Percentiles rank a stretch among this genome's conserved stretches.
phyloP scores from a whole-genome alignment of 2,888 invertebrate species.

The Acanthosoma haemorrhoidale region DNA sequence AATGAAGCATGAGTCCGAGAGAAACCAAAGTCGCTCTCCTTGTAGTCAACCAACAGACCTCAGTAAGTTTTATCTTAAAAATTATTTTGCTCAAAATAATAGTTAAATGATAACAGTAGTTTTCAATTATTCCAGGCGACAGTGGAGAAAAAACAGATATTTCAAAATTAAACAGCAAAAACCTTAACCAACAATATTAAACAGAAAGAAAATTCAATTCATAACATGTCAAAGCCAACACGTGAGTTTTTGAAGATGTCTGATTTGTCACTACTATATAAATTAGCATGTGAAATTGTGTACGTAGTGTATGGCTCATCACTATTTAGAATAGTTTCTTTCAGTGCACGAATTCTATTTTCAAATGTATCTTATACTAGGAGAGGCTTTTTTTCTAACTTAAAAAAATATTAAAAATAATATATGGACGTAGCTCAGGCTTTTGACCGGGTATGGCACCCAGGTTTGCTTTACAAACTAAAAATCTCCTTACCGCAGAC shows the following conservation, averaged over 20 bases:
- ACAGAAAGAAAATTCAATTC: neutral
- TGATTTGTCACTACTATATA: too few species aligned
- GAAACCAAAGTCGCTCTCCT: constrained; percentile 12
- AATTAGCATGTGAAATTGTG: too few species aligned
- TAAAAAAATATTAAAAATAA: too few species aligned
- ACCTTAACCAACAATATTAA: neutral
- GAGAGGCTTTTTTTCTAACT: too few species aligned
- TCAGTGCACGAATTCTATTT: too few species aligned
- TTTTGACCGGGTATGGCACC: constrained; percentile 24
- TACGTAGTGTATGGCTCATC: too few species aligned
- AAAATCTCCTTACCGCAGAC: constrained; percentile 23
- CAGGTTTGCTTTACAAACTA: constrained; percentile 17
- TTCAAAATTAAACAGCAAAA: neutral
- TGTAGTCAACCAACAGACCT: constrained; percentile 31
- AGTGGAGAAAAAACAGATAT: neutral
- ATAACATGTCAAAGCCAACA: constrained; percentile 16
- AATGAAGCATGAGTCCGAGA: constrained; percentile 55
- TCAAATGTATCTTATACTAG: too few species aligned
- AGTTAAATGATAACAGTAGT: too few species aligned
- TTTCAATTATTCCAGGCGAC: constrained; percentile 22
- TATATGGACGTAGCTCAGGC: too few species aligned
- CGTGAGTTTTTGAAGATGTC: constrained; percentile 23
- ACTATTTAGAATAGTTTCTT: too few species aligned
- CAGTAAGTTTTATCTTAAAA: too few species aligned
- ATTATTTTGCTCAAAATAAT: too few species aligned